These are phyloP conservation scores for Pelodytes ibericus DNA, from an alignment of 2,797 vertebrate species.

Conservation along the genomic window DNA sequence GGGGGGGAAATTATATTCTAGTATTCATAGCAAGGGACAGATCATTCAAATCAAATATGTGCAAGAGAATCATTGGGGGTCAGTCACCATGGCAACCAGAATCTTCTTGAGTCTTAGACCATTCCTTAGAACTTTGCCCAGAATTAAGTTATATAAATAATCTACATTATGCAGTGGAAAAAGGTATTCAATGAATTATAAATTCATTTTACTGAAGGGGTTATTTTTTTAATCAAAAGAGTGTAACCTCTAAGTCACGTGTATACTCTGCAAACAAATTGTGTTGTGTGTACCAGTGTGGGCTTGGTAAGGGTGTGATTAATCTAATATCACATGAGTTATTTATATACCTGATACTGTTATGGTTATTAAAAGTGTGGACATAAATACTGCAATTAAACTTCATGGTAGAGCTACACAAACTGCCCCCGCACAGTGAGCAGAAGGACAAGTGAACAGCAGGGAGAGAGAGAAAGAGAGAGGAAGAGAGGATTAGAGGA, in stretches of 20 bases:
- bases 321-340: slow-evolving; percentile 5
- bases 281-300: slow-evolving; percentile 8
- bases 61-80: too few relatives aligned
- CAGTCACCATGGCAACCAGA: too few relatives aligned
- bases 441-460: background rate
- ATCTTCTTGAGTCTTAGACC: too few relatives aligned
- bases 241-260: background rate
- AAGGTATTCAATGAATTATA: background rate
- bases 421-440: background rate
- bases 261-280: slow-evolving; percentile 19
- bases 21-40: too few relatives aligned
- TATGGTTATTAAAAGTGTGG: background rate
- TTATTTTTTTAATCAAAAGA: slow-evolving; percentile 8
- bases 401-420: background rate
- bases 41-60: too few relatives aligned
- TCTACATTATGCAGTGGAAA: too few relatives aligned
- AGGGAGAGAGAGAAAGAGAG: too few relatives aligned
- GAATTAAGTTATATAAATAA: too few relatives aligned
- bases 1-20: too few relatives aligned
- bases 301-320: background rate
- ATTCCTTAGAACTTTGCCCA: too few relatives aligned
- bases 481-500: too few relatives aligned
- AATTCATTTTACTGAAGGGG: background rate
- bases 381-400: background rate
- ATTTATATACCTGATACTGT: background rate